phyloP scores from a whole-genome alignment of 1,140 invertebrate species.

The Bombus waltoni region DNA sequence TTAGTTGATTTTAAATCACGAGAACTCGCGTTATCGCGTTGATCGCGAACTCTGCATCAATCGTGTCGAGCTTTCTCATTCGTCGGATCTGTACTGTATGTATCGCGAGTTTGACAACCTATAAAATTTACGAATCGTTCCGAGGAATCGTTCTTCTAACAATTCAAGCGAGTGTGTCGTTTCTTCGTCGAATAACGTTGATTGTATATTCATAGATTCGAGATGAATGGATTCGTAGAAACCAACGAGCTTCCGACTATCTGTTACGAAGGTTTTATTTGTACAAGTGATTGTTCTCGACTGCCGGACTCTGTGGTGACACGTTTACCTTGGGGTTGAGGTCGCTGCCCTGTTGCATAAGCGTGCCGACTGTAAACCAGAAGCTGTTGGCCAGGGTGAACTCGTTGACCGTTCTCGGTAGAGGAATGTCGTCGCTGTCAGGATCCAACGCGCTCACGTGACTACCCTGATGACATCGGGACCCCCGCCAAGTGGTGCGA shows the following conservation, averaged over 20 bases:
- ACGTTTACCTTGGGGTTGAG: constrained; percentile 90
- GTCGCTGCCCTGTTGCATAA: constrained; percentile 97
- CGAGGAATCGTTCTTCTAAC: not conserved
- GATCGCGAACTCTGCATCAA: not conserved
- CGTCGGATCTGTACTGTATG: not conserved
- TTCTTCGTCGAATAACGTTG: not conserved
- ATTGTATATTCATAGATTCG: not conserved
- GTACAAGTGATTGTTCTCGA: not conserved
- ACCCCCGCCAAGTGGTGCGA: constrained; percentile 80
- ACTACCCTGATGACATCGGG: constrained; percentile 76
- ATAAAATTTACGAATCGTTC: too few relatives aligned
- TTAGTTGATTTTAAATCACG: not conserved
- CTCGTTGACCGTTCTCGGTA: constrained; percentile 86
- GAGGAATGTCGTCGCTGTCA: constrained; percentile 80
- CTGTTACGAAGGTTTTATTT: not conserved
- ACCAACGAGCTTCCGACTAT: constrained; percentile 3
- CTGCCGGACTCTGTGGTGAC: constrained; percentile 61
- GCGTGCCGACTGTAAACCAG: constrained; percentile 96
- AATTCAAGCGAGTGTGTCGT: not conserved
- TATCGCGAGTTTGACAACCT: not conserved
- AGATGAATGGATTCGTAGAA: not conserved
- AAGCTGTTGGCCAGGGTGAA: constrained; percentile 92
- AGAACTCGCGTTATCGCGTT: not conserved
- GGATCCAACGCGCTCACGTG: constrained; percentile 79
- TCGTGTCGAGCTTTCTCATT: too few relatives aligned